These are phyloP conservation scores for Campoplex nolae DNA, from an alignment of 2,888 invertebrate species.

Conservation along the genomic window DNA sequence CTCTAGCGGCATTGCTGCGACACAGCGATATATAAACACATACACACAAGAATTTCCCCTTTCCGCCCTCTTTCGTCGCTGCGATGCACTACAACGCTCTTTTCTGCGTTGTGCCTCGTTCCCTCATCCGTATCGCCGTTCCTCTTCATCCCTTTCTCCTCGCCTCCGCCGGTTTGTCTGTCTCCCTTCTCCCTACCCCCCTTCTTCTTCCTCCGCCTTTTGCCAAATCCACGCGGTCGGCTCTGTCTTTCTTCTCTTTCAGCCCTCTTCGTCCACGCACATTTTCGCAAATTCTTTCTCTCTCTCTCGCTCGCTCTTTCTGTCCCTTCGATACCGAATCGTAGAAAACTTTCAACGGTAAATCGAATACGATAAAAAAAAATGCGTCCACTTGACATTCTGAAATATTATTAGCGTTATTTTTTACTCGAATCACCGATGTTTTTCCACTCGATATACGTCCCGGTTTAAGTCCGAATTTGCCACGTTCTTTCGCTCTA, in stretches of 20 bases:
- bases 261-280: constrained; percentile 46
- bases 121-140: constrained; percentile 64
- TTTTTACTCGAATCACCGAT: not conserved
- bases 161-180: constrained; percentile 58
- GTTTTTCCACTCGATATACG: too few species aligned
- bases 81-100: constrained; percentile 52
- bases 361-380: not conserved
- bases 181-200: constrained; percentile 62
- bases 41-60: constrained; percentile 66
- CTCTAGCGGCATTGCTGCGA: constrained; percentile 77
- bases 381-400: not conserved
- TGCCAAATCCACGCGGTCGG: constrained; percentile 72
- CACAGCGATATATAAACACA: constrained; percentile 62
- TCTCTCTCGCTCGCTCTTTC: constrained; percentile 49
- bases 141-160: constrained; percentile 59
- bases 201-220: constrained; percentile 30
- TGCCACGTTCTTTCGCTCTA: not conserved
- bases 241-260: constrained; percentile 39
- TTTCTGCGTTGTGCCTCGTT: constrained; percentile 55
- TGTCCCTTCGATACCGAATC: constrained; percentile 23
- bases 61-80: constrained; percentile 60
- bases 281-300: constrained; percentile 44
- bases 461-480: too few species aligned
- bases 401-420: not conserved
- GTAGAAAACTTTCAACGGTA: not conserved